phyloP scores from a whole-genome alignment of 2,888 invertebrate species.

The Erynnis tages region DNA sequence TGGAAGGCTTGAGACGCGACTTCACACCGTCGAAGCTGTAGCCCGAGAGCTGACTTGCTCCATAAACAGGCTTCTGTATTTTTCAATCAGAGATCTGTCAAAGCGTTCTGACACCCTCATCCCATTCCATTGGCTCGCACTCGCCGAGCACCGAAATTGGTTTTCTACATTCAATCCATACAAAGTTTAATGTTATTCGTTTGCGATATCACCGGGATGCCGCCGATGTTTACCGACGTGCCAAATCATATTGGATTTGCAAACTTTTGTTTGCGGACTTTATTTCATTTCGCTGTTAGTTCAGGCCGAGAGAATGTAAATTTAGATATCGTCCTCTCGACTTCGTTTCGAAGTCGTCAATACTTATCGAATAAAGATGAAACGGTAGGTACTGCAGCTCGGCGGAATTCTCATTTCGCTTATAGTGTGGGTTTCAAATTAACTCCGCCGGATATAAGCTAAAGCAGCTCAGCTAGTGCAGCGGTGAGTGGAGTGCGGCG shows the following conservation, averaged over 20 bases:
- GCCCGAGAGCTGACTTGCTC: constrained; percentile 66
- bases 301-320: constrained; percentile 75
- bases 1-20: constrained; percentile 2
- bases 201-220: constrained; percentile 81
- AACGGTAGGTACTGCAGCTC: constrained; percentile 8
- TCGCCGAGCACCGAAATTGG: constrained; percentile 82
- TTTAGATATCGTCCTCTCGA: constrained; percentile 68
- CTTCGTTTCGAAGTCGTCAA: constrained; percentile 46
- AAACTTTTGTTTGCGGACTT: constrained; percentile 81
- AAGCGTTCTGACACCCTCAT: constrained; percentile 83
- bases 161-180: constrained; percentile 83
- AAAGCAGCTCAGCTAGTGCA: constrained; percentile 44
- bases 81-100: constrained; percentile 85
- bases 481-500: constrained; percentile 60
- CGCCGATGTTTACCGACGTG: constrained; percentile 81
- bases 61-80: constrained; percentile 83
- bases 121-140: constrained; percentile 82
- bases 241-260: constrained; percentile 81
- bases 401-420: constrained; percentile 18
- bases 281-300: constrained; percentile 80
- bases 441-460: constrained; percentile 62
- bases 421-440: constrained; percentile 65
- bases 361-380: constrained; percentile 4
- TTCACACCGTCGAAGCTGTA: constrained; percentile 34
- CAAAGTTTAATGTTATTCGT: constrained; percentile 83